Conservation (phyloP, 2,888 invertebrate species). For the Habrosyne pyritoides region DNA sequence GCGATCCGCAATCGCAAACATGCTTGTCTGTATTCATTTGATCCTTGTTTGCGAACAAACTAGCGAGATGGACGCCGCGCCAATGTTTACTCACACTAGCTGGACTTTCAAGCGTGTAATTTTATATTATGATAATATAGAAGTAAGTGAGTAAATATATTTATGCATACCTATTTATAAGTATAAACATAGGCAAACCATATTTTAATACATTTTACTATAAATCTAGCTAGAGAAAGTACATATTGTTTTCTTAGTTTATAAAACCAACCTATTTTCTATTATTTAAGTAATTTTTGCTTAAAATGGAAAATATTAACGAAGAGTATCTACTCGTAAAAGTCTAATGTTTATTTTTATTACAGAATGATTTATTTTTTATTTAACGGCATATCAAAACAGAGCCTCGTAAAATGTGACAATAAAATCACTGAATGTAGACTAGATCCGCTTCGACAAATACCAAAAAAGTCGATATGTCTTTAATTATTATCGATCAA, state of each 20-base stretch:
- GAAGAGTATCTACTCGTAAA: background rate
- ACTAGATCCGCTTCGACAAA: background rate
- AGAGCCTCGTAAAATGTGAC: conserved; percentile 6
- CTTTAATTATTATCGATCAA: conserved; percentile 56
- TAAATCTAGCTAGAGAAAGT: background rate
- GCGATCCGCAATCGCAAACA: conserved; percentile 72
- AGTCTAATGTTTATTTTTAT: conserved; percentile 1
- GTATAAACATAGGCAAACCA: too few relatives aligned
- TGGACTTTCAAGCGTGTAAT: conserved; percentile 61
- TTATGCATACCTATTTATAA: background rate
- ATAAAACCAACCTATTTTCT: background rate
- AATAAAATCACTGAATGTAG: conserved; percentile 4
- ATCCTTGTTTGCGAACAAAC: conserved; percentile 78
- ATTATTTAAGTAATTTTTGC: background rate
- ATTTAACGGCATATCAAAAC: conserved; percentile 9
- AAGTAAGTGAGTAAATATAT: background rate
- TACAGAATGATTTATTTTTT: background rate
- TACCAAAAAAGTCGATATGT: conserved; percentile 4
- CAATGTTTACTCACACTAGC: conserved; percentile 64
- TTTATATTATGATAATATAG: conserved; percentile 47
- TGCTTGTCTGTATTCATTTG: conserved; percentile 78
- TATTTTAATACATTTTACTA: too few relatives aligned
- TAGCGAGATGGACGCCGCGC: conserved; percentile 70
- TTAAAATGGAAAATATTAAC: background rate
- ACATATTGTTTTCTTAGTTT: background rate